These are phyloP conservation scores for Atractosteus spatula DNA, from an alignment of 2,113 vertebrate species.

Conservation along the genomic window DNA sequence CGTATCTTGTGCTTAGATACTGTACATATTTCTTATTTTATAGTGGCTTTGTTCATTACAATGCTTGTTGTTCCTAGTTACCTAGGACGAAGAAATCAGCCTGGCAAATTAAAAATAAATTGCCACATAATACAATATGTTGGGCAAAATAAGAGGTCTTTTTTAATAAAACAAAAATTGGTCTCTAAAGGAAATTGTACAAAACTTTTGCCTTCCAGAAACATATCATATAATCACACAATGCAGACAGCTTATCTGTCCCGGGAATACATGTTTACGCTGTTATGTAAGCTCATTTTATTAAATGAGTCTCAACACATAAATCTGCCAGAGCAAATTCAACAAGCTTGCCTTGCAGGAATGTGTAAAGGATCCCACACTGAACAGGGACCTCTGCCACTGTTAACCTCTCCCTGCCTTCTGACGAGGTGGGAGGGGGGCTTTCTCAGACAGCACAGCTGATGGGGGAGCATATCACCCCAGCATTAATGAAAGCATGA, in stretches of 20 bases:
- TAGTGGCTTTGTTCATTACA: too few relatives aligned
- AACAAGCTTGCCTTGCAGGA: neutral
- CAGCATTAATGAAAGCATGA: too few relatives aligned
- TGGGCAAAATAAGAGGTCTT: too few relatives aligned
- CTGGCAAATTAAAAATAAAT: too few relatives aligned
- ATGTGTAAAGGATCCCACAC: neutral
- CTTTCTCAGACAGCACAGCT: too few relatives aligned
- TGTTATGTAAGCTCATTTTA: conserved; percentile 1
- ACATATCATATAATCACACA: neutral
- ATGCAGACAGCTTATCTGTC: conserved; percentile 2
- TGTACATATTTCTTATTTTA: too few relatives aligned
- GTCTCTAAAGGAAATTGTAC: neutral
- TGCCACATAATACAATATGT: too few relatives aligned
- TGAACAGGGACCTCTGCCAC: neutral
- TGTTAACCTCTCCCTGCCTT: neutral
- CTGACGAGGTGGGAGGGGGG: too few relatives aligned
- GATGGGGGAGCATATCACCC: too few relatives aligned
- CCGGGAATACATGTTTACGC: neutral
- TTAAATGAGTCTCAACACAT: neutral
- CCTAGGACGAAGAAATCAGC: too few relatives aligned
- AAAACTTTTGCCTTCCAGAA: neutral
- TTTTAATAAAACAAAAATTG: neutral
- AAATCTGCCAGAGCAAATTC: neutral
- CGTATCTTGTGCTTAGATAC: too few relatives aligned
- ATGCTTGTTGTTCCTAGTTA: too few relatives aligned